These are phyloP conservation scores for Mobula birostris DNA, from an alignment of 2,113 vertebrate genomes.

Conservation along the genomic window DNA sequence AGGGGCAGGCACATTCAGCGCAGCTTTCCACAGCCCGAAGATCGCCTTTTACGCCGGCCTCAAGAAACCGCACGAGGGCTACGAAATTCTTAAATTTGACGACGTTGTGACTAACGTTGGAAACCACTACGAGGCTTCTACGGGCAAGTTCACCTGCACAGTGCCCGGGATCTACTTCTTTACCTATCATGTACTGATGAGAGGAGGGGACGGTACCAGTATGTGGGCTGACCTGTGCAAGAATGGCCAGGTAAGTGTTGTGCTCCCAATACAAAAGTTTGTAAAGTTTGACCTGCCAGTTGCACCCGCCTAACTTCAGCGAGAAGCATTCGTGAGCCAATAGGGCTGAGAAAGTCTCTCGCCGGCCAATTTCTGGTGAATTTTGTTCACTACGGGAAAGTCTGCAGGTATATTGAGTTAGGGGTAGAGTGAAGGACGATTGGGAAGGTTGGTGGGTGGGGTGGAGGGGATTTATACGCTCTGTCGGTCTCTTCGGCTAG, in stretches of 20 bases:
- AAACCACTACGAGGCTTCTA: constrained; percentile 91
- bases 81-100: constrained; percentile 85
- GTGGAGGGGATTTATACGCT: no score
- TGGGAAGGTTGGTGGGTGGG: no score
- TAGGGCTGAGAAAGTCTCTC: no score
- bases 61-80: constrained; percentile 84
- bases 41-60: constrained; percentile 94
- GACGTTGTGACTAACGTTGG: constrained; percentile 95
- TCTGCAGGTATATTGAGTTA: background rate
- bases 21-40: constrained; percentile 81
- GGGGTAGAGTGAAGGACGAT: background rate
- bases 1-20: constrained; percentile 75
- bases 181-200: constrained; percentile 94
- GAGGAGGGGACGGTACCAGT: constrained; percentile 89
- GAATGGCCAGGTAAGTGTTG: constrained; percentile 75
- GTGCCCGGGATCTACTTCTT: constrained; percentile 94
- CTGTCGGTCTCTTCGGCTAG: background rate
- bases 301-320: background rate
- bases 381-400: background rate
- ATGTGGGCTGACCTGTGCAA: constrained; percentile 96
- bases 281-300: background rate
- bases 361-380: background rate
- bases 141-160: constrained; percentile 92
- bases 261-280: background rate
- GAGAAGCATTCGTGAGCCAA: background rate